Base-by-base conservation (phyloP, 2,888 invertebrate genomes). In the Lingula anatina region DNA sequence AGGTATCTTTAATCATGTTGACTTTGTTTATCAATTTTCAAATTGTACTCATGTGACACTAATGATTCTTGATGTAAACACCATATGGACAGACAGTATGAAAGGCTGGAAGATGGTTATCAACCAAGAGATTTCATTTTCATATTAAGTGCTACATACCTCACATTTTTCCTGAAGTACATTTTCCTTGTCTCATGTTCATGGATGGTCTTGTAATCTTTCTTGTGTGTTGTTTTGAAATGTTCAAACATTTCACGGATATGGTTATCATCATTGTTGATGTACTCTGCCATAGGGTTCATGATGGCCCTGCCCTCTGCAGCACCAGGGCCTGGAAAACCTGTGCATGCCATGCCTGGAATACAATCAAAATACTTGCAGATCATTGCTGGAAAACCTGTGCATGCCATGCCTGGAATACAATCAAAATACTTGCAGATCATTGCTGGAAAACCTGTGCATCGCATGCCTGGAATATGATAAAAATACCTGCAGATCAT, bases 281-380 rank as follows among this genome's bases (percentile, higher is more conserved):
- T 80, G 66, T 89, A 95, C 80, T 96, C 95, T 58, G 83, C 84
- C 87, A 95, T 93, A 0, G 95, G 95, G 79, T 95, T 95, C 78
- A 92, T 91, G 28, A 66, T 47, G 0, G 89, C 87, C 46, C 89
- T 87, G 18, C 60, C 62, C 41, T 61, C 62, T 5, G 50, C 49
- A 5, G 54, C 81, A 5, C 81, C 80, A 0, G 90, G 89, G 1
- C 94, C 94, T 0, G 94, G 93, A 79, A 93, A 95, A 15, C 85
- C 83, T 5, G 65, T 61, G 59, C 80, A 80, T 3, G 62, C 57
- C 47, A 71, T 38, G 26, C 63, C 73, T 68, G 55, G 21, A 23
- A 44, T 24, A 54, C 21, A 23, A 44, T 12, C n/a, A n/a, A n/a
- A n/a, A n/a, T n/a, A n/a, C n/a, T n/a, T n/a, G n/a, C n/a, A n/a